Evolutionary conservation across 37 sponge, comb jelly and placozoan species (phyloP).

Genomic region (Agelas oroides): DNA sequence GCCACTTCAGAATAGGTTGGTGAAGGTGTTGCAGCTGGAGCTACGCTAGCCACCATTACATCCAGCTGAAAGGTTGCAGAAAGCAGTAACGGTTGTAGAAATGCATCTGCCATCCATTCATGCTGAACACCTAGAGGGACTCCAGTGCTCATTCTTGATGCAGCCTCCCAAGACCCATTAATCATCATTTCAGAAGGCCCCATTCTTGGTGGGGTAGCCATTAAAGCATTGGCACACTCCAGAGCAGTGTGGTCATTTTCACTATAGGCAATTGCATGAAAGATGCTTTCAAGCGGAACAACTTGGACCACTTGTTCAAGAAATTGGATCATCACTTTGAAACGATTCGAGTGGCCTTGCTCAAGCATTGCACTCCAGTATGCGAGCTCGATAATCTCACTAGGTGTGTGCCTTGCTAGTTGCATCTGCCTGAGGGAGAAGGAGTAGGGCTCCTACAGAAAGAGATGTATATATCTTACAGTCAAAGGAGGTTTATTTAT

Average conservation of each 20-base stretch:
- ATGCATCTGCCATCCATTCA: no score
- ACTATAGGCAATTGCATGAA: conserved; percentile 42
- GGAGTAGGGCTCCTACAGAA: conserved; percentile 24
- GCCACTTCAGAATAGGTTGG: no score
- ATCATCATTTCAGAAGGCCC: conserved; percentile 32
- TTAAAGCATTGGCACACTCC: conserved; percentile 60
- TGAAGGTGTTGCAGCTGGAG: no score
- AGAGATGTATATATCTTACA: neutral
- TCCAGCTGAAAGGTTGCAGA: no score
- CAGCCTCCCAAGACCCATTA: neutral
- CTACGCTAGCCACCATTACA: no score
- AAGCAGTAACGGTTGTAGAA: no score
- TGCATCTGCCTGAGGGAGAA: conserved; percentile 58
- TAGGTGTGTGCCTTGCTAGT: conserved; percentile 65
- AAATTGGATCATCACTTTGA: conserved; percentile 26
- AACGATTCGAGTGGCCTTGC: conserved; percentile 15
- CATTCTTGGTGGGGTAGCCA: neutral
- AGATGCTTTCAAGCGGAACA: conserved; percentile 73
- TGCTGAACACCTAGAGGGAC: neutral
- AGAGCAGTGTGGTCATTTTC: conserved; percentile 32
- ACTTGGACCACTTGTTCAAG: conserved; percentile 63
- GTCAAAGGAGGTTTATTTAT: no score
- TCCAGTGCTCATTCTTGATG: conserved; percentile 34
- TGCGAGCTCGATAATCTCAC: conserved; percentile 55
- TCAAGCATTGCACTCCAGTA: conserved; percentile 66